Conservation (phyloP, 2,888 invertebrate genomes). For the Diarsia brunnea region DNA sequence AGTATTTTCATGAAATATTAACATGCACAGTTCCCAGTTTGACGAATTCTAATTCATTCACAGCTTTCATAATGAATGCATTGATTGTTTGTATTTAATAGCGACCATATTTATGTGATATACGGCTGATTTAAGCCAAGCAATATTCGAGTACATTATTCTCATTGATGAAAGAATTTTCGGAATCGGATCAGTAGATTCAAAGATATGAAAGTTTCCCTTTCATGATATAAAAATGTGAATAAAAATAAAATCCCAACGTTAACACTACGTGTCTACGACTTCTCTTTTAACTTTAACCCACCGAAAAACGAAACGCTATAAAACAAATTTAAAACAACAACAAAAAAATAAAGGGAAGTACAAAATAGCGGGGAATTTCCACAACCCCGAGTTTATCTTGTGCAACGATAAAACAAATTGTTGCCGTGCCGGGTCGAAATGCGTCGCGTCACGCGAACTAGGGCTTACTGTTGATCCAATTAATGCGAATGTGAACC, state of each 20-base stretch:
- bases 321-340: conserved; percentile 49
- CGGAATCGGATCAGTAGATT: background rate
- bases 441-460: conserved; percentile 79
- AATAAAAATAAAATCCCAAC: background rate
- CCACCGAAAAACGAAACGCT: conserved; percentile 20
- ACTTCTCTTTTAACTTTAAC: conserved; percentile 22
- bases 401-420: conserved; percentile 84
- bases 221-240: background rate
- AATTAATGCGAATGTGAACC: conserved; percentile 65
- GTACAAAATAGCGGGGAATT: conserved; percentile 70
- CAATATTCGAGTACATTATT: too few relatives aligned
- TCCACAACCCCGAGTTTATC: conserved; percentile 76
- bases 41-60: too few relatives aligned
- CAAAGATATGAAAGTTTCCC: background rate
- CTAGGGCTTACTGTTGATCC: conserved; percentile 69
- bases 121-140: too few relatives aligned
- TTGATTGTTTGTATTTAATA: background rate
- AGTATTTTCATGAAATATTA: background rate
- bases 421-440: conserved; percentile 74
- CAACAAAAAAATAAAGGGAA: conserved; percentile 63
- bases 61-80: too few relatives aligned
- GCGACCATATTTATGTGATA: too few relatives aligned
- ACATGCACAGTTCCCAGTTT: background rate
- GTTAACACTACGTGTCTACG: background rate
- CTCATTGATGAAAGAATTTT: background rate